Percentiles rank a stretch among this genome's conserved stretches.
Conservation (phyloP, 2,113 vertebrate species). For the Mungos mungo region DNA sequence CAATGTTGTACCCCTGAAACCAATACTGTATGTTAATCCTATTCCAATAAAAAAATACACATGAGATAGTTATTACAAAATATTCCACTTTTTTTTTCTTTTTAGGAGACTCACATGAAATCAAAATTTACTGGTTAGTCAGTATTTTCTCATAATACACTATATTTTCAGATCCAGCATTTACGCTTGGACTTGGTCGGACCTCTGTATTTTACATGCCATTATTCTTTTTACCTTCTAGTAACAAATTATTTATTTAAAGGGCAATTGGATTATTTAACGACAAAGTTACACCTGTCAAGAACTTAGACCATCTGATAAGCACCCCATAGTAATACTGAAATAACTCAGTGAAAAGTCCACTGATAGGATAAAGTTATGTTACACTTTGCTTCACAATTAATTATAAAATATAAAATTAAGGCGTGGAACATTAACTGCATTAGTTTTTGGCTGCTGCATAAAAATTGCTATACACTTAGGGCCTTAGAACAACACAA, state of each 20-base stretch:
- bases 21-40: neutral
- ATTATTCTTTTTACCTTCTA: neutral
- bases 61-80: neutral
- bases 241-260: neutral
- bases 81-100: neutral
- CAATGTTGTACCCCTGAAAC: neutral
- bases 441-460: neutral
- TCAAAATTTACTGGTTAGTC: neutral
- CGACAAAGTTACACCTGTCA: neutral
- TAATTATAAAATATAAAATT: constrained; percentile 14
- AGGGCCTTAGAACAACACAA: neutral
- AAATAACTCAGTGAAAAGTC: neutral
- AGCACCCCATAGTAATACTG: neutral
- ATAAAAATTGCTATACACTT: neutral
- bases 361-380: neutral
- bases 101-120: neutral
- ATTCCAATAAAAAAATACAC: neutral
- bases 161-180: neutral
- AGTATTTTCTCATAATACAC: neutral
- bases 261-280: neutral
- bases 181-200: neutral
- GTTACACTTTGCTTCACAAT: neutral
- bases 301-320: neutral
- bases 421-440: neutral
- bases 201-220: neutral